phyloP scores from a whole-genome alignment of 2,113 vertebrate genomes.

The Porphyrio hochstetteri region DNA sequence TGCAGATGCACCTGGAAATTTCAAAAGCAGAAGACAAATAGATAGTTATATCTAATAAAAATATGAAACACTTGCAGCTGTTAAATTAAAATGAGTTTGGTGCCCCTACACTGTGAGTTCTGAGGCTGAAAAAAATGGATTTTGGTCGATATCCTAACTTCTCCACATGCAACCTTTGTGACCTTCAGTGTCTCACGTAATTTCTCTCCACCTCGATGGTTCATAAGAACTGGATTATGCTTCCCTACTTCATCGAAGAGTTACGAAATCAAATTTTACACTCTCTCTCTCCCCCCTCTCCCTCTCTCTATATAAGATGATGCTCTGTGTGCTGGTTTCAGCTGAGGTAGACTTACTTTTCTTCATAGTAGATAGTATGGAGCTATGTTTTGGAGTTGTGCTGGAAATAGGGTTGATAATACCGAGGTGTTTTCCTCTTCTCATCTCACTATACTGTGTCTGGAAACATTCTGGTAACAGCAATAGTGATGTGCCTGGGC shows the following conservation, averaged over 20 bases:
- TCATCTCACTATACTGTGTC: no score
- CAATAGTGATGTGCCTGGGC: no score
- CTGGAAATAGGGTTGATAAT: no score
- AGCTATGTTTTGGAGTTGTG: no score
- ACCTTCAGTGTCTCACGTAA: not conserved
- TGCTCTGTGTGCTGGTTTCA: no score
- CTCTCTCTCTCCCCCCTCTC: no score
- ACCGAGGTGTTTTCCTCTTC: no score
- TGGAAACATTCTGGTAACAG: no score
- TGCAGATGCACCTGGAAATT: not conserved
- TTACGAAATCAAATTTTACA: not conserved
- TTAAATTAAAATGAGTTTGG: not conserved
- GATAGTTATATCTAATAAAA: not conserved
- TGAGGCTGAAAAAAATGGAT: not conserved
- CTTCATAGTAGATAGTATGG: no score
- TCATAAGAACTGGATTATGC: not conserved
- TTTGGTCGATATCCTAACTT: not conserved
- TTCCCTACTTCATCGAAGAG: not conserved
- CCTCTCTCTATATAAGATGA: not conserved
- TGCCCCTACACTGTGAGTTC: not conserved
- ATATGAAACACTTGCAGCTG: not conserved
- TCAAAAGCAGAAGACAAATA: not conserved
- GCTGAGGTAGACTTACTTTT: no score
- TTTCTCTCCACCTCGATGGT: not conserved
- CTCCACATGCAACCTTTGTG: not conserved